These are phyloP conservation scores for Halictus ligatus DNA, from an alignment of 2,888 invertebrate species.

Conservation along the genomic window DNA sequence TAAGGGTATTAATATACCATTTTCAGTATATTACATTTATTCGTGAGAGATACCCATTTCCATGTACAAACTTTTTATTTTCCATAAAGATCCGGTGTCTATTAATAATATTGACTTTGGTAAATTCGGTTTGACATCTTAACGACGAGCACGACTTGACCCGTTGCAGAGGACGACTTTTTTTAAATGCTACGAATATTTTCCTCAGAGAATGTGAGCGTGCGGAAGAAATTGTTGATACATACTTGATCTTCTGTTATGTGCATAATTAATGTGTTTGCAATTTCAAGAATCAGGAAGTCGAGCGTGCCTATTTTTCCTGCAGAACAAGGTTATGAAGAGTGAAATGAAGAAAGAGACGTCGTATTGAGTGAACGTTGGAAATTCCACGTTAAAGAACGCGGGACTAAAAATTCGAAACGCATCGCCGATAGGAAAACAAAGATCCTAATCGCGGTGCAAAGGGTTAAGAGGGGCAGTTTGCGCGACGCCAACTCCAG, in stretches of 20 bases:
- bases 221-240: no score
- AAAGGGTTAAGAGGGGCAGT: neutral
- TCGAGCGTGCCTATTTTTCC: no score
- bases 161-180: neutral
- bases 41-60: no score
- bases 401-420: neutral
- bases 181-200: neutral
- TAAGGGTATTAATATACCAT: no score
- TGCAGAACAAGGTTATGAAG: no score
- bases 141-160: neutral
- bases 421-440: neutral
- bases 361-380: neutral
- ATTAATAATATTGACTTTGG: neutral
- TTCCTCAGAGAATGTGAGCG: no score
- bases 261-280: no score
- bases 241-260: no score
- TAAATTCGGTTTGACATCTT: neutral
- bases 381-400: neutral
- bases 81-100: no score
- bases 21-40: no score
- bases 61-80: no score
- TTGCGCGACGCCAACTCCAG: neutral
- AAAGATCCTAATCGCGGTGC: neutral
- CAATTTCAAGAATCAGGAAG: no score
- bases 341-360: neutral